These are phyloP conservation scores for Melanocharis versteri DNA, from an alignment of 2,113 vertebrate genomes.

Conservation along the genomic window DNA sequence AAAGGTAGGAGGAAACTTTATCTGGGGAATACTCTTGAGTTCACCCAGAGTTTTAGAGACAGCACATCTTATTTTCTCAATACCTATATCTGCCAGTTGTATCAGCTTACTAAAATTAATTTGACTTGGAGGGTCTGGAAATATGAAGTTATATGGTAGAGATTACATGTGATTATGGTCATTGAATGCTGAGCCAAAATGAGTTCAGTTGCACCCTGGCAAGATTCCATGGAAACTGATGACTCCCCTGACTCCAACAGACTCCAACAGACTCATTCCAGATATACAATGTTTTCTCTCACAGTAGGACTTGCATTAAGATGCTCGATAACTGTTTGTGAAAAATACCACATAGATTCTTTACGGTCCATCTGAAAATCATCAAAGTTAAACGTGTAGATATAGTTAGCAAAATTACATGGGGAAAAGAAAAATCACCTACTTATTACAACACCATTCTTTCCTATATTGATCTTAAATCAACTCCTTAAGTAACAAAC, in stretches of 20 bases:
- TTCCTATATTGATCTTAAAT: neutral
- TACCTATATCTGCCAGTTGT: neutral
- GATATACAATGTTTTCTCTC: neutral
- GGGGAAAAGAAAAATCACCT: neutral
- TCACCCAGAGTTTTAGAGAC: neutral
- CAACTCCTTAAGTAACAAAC: neutral
- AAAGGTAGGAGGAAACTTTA: slow-evolving; percentile 73
- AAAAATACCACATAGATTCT: neutral
- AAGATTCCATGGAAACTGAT: neutral
- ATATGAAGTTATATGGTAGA: neutral
- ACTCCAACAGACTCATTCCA: neutral
- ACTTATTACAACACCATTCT: neutral
- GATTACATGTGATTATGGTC: neutral
- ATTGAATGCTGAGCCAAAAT: neutral
- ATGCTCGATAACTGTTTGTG: neutral
- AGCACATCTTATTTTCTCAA: neutral
- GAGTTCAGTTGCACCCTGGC: neutral
- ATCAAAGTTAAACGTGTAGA: neutral
- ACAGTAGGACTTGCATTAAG: neutral
- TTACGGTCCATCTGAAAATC: neutral
- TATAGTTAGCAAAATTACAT: neutral
- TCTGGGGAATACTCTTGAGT: neutral
- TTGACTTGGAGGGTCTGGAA: neutral
- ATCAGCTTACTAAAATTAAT: neutral
- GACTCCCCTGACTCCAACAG: neutral